phyloP scores from a whole-genome alignment of 2,797 vertebrate genomes.

The Melanotaenia trifasciata region DNA sequence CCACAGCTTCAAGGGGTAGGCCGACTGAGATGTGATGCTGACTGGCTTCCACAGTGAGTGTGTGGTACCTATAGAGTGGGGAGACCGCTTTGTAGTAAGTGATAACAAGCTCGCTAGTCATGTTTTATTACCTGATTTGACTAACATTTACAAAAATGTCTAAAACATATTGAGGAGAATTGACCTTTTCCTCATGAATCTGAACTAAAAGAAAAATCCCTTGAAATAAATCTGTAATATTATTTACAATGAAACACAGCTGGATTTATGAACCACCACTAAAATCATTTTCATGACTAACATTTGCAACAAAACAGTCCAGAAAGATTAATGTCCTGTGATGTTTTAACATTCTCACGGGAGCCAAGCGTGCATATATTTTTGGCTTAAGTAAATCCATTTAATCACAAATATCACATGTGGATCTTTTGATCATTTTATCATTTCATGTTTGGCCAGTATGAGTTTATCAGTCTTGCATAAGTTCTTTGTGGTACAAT shows the following conservation, averaged over 20 bases:
- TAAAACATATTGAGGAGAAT: conserved; percentile 10
- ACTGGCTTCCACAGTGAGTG: conserved; percentile 32
- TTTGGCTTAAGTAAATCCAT: conserved; percentile 34
- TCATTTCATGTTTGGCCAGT: conserved; percentile 30
- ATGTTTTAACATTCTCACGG: conserved; percentile 19
- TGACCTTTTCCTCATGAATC: neutral
- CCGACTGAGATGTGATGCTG: conserved; percentile 36
- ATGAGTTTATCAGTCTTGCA: conserved; percentile 22
- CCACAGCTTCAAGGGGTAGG: conserved; percentile 57
- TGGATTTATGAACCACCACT: conserved; percentile 27
- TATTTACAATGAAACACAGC: conserved; percentile 50
- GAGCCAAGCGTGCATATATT: conserved; percentile 31
- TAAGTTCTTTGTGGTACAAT: conserved; percentile 45
- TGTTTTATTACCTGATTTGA: conserved; percentile 39
- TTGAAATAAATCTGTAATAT: neutral
- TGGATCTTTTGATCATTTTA: conserved; percentile 49
- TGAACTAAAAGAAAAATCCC: neutral
- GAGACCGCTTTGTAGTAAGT: neutral
- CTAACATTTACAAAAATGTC: conserved; percentile 15
- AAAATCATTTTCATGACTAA: conserved; percentile 40
- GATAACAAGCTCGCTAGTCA: conserved; percentile 12
- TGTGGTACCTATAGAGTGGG: conserved; percentile 1
- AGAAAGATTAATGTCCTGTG: conserved; percentile 25
- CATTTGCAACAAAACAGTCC: conserved; percentile 42
- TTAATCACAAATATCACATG: conserved; percentile 38